A percentile compares a stretch with the other conserved stretches of the same genome.
phyloP scores from a whole-genome alignment of 1,140 invertebrate genomes.

The Drosophila simulans region DNA sequence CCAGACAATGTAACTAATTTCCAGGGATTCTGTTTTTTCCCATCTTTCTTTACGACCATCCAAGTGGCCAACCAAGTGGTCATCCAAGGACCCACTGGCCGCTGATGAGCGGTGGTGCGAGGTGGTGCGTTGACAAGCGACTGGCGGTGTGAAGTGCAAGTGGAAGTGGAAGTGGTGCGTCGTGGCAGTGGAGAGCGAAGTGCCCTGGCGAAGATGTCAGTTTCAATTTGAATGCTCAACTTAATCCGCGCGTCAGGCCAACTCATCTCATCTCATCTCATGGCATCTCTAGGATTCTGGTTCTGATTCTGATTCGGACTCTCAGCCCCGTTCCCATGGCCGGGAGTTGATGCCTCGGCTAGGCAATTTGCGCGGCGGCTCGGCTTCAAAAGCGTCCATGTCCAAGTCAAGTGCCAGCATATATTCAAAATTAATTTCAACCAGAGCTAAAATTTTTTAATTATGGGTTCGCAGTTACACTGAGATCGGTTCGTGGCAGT shows the following conservation, averaged over 20 bases:
- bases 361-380: conserved; percentile 76
- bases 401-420: conserved; percentile 66
- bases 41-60: conserved; percentile 26
- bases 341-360: conserved; percentile 45
- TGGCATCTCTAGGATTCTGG: conserved; percentile 30
- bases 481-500: conserved; percentile 13
- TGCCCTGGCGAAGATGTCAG: conserved; percentile 61
- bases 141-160: conserved; percentile 48
- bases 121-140: conserved; percentile 48
- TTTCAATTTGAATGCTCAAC: conserved; percentile 83
- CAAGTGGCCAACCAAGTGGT: conserved; percentile 44
- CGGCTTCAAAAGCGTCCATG: conserved; percentile 67
- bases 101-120: conserved; percentile 15
- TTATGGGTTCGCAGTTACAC: conserved; percentile 72
- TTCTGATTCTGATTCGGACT: neutral
- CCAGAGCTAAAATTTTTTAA: conserved; percentile 78
- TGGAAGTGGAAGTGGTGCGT: conserved; percentile 23
- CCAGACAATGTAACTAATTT: conserved; percentile 75
- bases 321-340: conserved; percentile 38
- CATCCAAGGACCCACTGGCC: conserved; percentile 1
- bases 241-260: conserved; percentile 75
- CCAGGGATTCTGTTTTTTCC: conserved; percentile 35
- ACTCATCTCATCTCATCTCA: conserved; percentile 36
- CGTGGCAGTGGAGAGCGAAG: conserved; percentile 6
- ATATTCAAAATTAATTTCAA: conserved; percentile 83